These are phyloP conservation scores for Diachrysia chrysitis DNA, from an alignment of 2,888 invertebrate species.

Conservation along the genomic window DNA sequence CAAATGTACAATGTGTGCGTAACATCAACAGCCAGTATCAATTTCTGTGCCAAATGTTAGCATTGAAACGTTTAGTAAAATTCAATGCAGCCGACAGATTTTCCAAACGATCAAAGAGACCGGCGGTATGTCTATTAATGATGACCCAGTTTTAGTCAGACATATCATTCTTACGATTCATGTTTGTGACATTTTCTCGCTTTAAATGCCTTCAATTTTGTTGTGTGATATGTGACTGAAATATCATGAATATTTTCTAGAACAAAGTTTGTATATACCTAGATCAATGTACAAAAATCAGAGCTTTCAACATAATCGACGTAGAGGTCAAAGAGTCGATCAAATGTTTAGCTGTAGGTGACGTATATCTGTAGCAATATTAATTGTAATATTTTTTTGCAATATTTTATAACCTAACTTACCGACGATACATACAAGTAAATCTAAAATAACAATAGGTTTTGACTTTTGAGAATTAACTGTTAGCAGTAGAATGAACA, in stretches of 20 bases:
- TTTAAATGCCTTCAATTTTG: neutral
- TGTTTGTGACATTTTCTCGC: neutral
- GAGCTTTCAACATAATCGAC: no score
- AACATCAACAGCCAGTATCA: neutral
- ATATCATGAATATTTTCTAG: neutral
- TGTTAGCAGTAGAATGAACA: no score
- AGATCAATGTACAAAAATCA: no score
- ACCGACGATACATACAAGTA: no score
- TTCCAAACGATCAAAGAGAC: neutral
- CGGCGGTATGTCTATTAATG: neutral
- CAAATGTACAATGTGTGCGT: neutral
- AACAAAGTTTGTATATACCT: neutral
- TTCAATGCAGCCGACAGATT: slow-evolving; percentile 2
- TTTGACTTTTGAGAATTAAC: no score
- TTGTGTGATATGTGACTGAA: neutral
- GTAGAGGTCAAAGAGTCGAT: no score
- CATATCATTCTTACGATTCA: neutral
- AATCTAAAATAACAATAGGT: no score
- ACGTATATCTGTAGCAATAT: no score
- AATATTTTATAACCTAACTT: no score
- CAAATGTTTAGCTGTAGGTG: no score
- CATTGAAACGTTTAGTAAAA: neutral
- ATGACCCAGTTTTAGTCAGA: slow-evolving; percentile 2
- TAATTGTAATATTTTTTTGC: no score
- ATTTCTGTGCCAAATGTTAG: neutral